phyloP scores from a whole-genome alignment of 2,113 vertebrate genomes.

The Equus quagga region DNA sequence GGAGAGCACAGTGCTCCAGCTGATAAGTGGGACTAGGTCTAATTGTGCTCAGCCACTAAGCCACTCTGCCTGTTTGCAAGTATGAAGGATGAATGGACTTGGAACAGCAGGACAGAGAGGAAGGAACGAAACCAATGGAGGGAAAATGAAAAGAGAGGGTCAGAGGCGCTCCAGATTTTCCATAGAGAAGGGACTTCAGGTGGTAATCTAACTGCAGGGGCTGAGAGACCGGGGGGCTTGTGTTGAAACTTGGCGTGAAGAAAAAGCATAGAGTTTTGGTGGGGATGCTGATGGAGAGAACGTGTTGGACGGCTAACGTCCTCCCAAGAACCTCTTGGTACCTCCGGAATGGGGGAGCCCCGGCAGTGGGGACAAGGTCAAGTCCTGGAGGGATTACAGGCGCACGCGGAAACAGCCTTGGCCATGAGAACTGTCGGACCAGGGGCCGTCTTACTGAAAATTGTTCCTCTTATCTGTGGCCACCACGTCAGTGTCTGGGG shows the following conservation, averaged over 20 bases:
- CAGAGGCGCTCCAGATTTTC: background rate
- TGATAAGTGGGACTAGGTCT: background rate
- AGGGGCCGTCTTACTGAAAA: background rate
- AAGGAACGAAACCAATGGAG: background rate
- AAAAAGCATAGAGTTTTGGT: background rate
- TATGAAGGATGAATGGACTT: background rate
- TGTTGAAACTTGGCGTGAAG: background rate
- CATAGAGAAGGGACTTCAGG: background rate
- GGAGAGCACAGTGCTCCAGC: fast-evolving
- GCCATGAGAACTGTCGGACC: background rate
- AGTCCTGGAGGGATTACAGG: background rate
- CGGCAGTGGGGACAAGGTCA: background rate
- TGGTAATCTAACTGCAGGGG: background rate
- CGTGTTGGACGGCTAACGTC: background rate
- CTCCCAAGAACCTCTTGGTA: background rate
- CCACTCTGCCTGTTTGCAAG: background rate
- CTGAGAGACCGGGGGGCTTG: background rate
- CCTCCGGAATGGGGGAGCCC: background rate
- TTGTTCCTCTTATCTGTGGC: background rate
- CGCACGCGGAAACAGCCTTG: fast-evolving
- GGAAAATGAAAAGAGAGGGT: background rate
- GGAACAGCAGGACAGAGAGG: background rate
- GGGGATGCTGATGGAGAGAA: background rate
- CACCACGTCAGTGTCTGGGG: background rate
- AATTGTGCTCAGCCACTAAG: background rate